A percentile compares a stretch with the other conserved stretches of the same genome.
These are phyloP conservation scores for Drosophila crucigera DNA, from an alignment of 2,888 invertebrate genomes.

Conservation along the genomic window DNA sequence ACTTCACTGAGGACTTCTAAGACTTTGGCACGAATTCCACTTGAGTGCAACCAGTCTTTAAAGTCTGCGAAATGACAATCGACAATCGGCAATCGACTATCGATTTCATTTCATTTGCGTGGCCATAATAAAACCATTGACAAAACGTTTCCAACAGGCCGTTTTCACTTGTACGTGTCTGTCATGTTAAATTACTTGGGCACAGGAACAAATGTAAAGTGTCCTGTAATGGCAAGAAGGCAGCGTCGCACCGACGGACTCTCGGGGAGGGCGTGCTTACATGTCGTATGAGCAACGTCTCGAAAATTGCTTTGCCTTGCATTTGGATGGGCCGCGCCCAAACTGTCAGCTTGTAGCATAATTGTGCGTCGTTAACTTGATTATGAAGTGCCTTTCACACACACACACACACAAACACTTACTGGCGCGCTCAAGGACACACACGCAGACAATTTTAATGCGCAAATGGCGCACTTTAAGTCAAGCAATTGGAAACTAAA, in stretches of 20 bases:
- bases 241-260: not conserved
- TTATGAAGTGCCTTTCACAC: conserved; percentile 68
- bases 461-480: conserved; percentile 78
- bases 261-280: not conserved
- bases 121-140: conserved; percentile 75
- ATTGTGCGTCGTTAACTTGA: conserved; percentile 80
- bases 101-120: conserved; percentile 62
- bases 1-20: not conserved
- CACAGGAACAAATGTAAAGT: conserved; percentile 46
- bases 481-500: conserved; percentile 81
- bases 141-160: conserved; percentile 69
- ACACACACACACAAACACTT: conserved; percentile 18
- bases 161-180: conserved; percentile 69
- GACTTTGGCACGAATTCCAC: conserved; percentile 19
- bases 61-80: conserved; percentile 42
- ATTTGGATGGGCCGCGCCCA: conserved; percentile 58
- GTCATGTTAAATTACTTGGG: conserved; percentile 67
- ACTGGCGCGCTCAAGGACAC: conserved; percentile 11
- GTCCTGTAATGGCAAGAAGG: conserved; percentile 18
- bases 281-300: conserved; percentile 74
- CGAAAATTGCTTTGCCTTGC: conserved; percentile 73
- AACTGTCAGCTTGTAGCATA: conserved; percentile 76
- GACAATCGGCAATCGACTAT: conserved; percentile 54
- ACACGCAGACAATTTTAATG: conserved; percentile 56
- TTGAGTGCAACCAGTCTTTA: conserved; percentile 31